These are phyloP conservation scores for Callaeas wilsoni DNA, from an alignment of 2,113 vertebrate genomes.

Conservation along the genomic window DNA sequence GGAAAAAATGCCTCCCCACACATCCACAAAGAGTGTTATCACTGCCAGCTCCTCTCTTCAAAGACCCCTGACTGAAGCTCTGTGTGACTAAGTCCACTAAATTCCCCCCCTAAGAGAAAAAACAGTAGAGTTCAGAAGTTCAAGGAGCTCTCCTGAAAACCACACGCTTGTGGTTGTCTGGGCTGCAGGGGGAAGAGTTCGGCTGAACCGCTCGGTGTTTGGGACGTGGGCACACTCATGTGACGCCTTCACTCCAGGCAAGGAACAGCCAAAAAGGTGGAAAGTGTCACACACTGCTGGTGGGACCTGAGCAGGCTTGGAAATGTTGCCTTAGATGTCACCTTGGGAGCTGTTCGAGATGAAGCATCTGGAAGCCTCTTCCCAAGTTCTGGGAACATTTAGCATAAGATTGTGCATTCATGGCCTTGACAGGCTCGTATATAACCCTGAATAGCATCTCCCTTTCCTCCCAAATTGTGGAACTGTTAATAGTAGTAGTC, in stretches of 20 bases:
- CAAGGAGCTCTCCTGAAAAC: slow-evolving; percentile 7
- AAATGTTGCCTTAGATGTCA: neutral
- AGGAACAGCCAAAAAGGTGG: neutral
- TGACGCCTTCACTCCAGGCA: neutral
- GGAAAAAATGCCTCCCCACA: slow-evolving; percentile 18
- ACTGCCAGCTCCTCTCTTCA: slow-evolving; percentile 21
- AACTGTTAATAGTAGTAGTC: slow-evolving; percentile 20
- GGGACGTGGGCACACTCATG: neutral
- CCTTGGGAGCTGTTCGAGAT: neutral
- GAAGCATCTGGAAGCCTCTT: neutral
- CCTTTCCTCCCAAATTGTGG: neutral
- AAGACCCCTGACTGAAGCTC: slow-evolving; percentile 25
- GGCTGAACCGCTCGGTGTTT: neutral
- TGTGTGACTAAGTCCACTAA: slow-evolving; percentile 34
- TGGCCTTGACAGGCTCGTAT: neutral
- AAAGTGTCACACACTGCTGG: neutral
- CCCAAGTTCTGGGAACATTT: slow-evolving; percentile 31
- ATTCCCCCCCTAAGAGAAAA: slow-evolving; percentile 20
- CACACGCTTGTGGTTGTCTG: slow-evolving; percentile 46
- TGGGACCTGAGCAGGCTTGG: neutral
- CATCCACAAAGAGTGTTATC: neutral
- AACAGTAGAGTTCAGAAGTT: slow-evolving; percentile 50
- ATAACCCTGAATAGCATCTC: neutral
- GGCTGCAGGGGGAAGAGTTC: neutral
- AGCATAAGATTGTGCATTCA: neutral